Evolutionary conservation across 2,797 vertebrate genomes (phyloP), one percentile per base, ranked within the genome.

Genomic region (Mycteria americana): DNA sequence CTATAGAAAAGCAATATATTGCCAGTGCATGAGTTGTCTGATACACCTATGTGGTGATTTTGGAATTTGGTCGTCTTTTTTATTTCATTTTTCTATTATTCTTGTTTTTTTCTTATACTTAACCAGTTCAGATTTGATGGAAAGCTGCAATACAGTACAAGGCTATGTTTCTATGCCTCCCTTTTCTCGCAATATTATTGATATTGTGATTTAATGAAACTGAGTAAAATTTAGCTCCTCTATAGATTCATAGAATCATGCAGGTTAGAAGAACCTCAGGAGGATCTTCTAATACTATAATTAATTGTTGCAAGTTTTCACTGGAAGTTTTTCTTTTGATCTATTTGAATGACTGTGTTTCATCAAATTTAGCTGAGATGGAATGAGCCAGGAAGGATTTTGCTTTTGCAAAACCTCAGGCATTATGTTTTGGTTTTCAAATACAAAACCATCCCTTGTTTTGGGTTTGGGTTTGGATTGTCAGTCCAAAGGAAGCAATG

Each of bases 371-470:
- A 80, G 37, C 53, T 50, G 30, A 83, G 65, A 59, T 10, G 1
- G 15, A 93, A 88, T 11, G 13, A 85, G 21, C 31, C 37, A 85
- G 68, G 48, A 85, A 92, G 25, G 43, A 78, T 72, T 94, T 94
- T 84, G 53, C 19, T 72, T 94, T 89, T 69, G 16, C n/a, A 92
- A 89, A 93, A 92, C 53, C 78, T 92, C 64, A 83, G 50, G 19
- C 37, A 65, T 72, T 94, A 72, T 81, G 78, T 81, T 94, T 93
- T 88, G 72, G 60, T 60, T 94, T 94, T 95, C 33, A 88, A 94
- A 41, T 76, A 84, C 54, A 85, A 92, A 94, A 94, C 10, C 51
- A 92, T 11, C 17, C 22, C 46, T 68, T 92, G 77, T 70, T 92
- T 95, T 92, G 63, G 60, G 80, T 90, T 84, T 72, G 13, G 51